These are phyloP conservation scores for Hiodon tergisus DNA, from an alignment of 2,113 vertebrate species.

Conservation along the genomic window DNA sequence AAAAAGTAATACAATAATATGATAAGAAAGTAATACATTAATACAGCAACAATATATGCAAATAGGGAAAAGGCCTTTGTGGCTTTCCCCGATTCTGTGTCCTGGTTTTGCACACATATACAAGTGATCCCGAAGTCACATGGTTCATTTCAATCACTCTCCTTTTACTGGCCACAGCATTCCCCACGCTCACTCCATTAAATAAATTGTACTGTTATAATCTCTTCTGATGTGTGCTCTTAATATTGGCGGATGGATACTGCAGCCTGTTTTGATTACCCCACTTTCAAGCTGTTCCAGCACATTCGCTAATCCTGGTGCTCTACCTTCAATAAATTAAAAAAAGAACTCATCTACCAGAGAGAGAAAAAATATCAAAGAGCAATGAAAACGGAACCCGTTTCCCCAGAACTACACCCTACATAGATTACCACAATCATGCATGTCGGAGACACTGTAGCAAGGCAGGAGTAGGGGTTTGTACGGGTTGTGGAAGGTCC, in stretches of 20 bases:
- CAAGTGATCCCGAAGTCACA: conserved; percentile 4
- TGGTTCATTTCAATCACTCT: conserved; percentile 29
- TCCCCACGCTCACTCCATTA: conserved; percentile 62
- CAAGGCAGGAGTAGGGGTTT: no score
- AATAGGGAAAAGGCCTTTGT: not conserved
- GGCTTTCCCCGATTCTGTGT: not conserved
- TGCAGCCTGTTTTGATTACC: conserved; percentile 68
- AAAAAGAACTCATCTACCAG: conserved; percentile 5
- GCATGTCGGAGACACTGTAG: no score
- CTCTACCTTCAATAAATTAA: conserved; percentile 39
- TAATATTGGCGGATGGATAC: conserved; percentile 61
- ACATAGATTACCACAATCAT: conserved; percentile 60
- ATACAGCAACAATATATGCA: not conserved
- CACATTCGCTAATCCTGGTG: conserved; percentile 53
- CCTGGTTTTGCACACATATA: conserved; percentile 9
- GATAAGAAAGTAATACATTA: not conserved
- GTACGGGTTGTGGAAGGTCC: no score
- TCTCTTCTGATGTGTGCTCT: conserved; percentile 63
- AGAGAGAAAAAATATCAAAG: not conserved
- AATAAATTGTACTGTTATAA: conserved; percentile 71
- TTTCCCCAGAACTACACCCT: conserved; percentile 31
- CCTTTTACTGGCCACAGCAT: conserved; percentile 26
- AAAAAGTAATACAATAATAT: not conserved
- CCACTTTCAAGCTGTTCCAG: conserved; percentile 51
- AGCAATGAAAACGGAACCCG: not conserved